These are phyloP conservation scores for Podotricha telesiphe DNA, from an alignment of 2,888 invertebrate species.

Conservation along the genomic window DNA sequence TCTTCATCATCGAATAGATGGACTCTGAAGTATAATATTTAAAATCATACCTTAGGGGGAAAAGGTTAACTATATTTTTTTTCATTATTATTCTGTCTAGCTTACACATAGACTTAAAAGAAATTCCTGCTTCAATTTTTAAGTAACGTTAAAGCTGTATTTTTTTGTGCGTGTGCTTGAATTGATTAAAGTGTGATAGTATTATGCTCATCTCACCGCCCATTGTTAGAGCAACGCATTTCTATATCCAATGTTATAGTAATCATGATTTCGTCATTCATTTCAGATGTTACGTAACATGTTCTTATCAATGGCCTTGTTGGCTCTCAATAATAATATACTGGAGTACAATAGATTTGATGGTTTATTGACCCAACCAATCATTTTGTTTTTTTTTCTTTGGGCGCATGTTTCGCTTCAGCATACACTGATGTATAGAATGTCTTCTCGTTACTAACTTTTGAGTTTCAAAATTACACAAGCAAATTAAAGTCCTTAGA, in stretches of 20 bases:
- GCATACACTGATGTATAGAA: neutral
- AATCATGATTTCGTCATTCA: constrained; percentile 41
- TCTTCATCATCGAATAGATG: no score
- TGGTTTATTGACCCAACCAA: constrained; percentile 39
- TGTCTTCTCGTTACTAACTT: neutral
- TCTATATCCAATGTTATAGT: constrained; percentile 35
- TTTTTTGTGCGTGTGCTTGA: constrained; percentile 20
- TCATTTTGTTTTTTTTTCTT: constrained; percentile 12
- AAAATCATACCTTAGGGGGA: neutral
- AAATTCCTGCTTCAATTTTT: neutral
- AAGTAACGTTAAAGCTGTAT: neutral
- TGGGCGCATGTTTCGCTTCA: neutral
- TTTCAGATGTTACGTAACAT: constrained; percentile 41
- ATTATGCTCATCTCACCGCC: constrained; percentile 43
- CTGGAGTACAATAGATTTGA: constrained; percentile 31
- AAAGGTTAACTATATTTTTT: neutral
- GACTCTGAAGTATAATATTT: neutral
- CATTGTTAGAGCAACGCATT: constrained; percentile 40
- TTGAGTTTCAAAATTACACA: neutral
- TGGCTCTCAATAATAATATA: constrained; percentile 38
- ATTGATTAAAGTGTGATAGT: constrained; percentile 52
- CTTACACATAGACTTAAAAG: neutral
- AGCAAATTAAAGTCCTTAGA: constrained; percentile 20
- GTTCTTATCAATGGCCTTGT: constrained; percentile 44
- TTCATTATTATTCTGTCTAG: neutral